Conservation (phyloP, 1,140 invertebrate genomes). For the Apis mellifera region Amel_HAv3.1 CM009945.2:5251501-5252000, state of each 20-base stretch:
- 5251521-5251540: background rate
- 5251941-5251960: slow-evolving; percentile 9
- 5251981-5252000: background rate
- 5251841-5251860: slow-evolving; percentile 3
- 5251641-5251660: background rate
- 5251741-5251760: too few species aligned
- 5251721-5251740: background rate
- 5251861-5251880: background rate
- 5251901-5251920: background rate
- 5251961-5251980: slow-evolving; percentile 7
- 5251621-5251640: background rate
- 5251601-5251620: background rate
- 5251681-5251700: background rate
- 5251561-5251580: background rate
- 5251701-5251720: background rate
- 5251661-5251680: background rate
- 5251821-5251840: slow-evolving; percentile 5
- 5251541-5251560: background rate
- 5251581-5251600: background rate
- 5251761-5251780: too few species aligned
- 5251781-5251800: too few species aligned
- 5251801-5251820: background rate
- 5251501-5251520: too few species aligned
- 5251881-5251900: background rate
- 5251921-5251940: slow-evolving; percentile 6